Evolutionary conservation across 2,113 vertebrate species (phyloP).

Genomic region (Taurulus bubalis): DNA sequence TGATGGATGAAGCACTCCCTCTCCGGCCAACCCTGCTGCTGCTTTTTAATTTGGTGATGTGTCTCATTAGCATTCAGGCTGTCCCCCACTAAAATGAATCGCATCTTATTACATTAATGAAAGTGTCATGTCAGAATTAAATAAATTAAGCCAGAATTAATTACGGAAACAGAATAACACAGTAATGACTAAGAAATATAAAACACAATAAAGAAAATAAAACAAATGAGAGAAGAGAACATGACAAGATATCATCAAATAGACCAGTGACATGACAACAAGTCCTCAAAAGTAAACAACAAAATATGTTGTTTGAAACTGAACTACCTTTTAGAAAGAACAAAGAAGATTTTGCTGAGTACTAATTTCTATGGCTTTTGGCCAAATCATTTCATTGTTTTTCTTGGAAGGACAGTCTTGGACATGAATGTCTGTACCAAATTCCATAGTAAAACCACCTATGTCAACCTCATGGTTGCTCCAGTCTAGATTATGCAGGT

Average conservation of each 20-base stretch:
- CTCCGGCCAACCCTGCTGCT: neutral
- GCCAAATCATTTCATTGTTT: neutral
- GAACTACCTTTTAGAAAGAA: neutral
- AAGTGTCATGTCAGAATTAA: conserved; percentile 42
- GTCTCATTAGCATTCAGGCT: conserved; percentile 51
- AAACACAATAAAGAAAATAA: neutral
- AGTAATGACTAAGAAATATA: neutral
- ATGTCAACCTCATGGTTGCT: neutral
- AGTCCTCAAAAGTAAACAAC: neutral
- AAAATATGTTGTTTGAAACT: neutral
- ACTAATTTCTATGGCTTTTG: neutral
- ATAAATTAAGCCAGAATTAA: conserved; percentile 23
- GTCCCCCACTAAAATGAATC: conserved; percentile 47
- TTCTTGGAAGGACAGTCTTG: neutral
- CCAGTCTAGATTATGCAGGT: too few relatives aligned
- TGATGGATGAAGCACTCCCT: conserved; percentile 35
- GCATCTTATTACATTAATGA: conserved; percentile 54
- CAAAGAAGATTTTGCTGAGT: neutral
- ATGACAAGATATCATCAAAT: neutral
- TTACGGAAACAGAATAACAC: neutral
- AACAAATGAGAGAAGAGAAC: neutral
- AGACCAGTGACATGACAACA: neutral
- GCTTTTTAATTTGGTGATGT: conserved; percentile 44
- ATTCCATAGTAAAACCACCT: neutral
- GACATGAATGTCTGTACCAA: neutral